These are phyloP conservation scores for Spinibarbus caldwelli DNA, from an alignment of 2,797 vertebrate genomes.

Conservation along the genomic window DNA sequence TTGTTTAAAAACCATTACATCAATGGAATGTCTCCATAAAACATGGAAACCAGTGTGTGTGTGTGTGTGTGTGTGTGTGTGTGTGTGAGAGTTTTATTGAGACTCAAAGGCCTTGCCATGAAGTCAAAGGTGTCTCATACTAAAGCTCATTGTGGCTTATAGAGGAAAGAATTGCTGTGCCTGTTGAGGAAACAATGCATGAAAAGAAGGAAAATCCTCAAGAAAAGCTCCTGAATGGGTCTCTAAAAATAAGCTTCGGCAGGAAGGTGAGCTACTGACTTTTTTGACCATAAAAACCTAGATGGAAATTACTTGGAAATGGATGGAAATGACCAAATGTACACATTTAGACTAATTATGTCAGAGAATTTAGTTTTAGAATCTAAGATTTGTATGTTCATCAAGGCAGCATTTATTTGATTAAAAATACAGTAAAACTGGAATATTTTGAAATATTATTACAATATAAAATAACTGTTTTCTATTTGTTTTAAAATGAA, in stretches of 20 bases:
- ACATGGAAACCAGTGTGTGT: not conserved
- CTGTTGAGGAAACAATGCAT: slow-evolving; percentile 76
- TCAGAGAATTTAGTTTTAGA: not conserved
- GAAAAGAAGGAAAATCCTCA: slow-evolving; percentile 78
- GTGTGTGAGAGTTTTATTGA: not conserved
- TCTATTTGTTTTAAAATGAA: not conserved
- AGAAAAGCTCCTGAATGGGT: slow-evolving; percentile 77
- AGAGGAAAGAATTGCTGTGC: slow-evolving; percentile 35
- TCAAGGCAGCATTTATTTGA: not conserved
- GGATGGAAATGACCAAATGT: not conserved
- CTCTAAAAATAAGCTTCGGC: slow-evolving; percentile 80
- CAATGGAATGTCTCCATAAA: not conserved
- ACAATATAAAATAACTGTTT: not conserved
- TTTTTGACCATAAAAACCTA: not conserved
- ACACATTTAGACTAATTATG: not conserved
- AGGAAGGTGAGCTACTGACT: slow-evolving; percentile 70
- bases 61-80: not conserved
- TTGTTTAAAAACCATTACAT: not conserved
- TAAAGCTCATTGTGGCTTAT: slow-evolving; percentile 24
- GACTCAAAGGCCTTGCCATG: not conserved
- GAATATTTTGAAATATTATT: not conserved
- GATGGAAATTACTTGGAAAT: slow-evolving; percentile 8
- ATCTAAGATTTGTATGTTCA: not conserved
- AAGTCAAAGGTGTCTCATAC: slow-evolving; percentile 35
- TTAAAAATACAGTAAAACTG: not conserved